Evolutionary conservation across 2,888 invertebrate species (phyloP), one percentile per base, ranked within the genome.

Genomic region (Congeria kusceri): DNA sequence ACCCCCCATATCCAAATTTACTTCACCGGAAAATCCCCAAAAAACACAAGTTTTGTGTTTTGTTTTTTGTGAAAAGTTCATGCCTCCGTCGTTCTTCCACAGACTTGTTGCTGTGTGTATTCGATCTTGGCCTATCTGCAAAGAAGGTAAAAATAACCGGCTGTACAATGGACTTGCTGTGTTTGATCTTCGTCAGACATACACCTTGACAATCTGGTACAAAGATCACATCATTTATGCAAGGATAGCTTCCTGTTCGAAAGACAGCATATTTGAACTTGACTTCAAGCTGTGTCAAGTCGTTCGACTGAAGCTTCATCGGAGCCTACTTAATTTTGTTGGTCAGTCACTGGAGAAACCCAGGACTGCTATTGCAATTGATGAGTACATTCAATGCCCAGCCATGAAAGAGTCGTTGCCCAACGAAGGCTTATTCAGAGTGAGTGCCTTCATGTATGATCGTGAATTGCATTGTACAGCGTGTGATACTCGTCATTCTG

Each of bases 61-160:
- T 47, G 63, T 63, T 27, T 81, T 81, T 49, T 44, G 53, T 27
- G 71, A 76, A 58, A 57, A 62, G 0, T 81, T 81, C 29, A 61
- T 81, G 46, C 81, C 81, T 13, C 81, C 81, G 20, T 70, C 77
- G 25, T 58, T 81, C 18, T 81, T 81, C 29, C 81, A 81, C 44
- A 59, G 77, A n/a, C 68, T 81, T 20, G 13, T 81, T n/a, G 81
- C 81, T n/a, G 58, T 74, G 29, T 81, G 81, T 49, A 81, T 81
- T 7, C 73, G 64, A 13, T 25, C 59, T 20, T 81, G 68, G 70
- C 57, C 27, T 29, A 53, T 75, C 20, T n/a, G 23, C 23, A 9
- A 20, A 53, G 13, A 53, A 25, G 18, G 18, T n/a, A 20, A 20
- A 53, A 9, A 25, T 23, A 56, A 49, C 28, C 28, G 74, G n/a